Evolutionary conservation across 2,888 invertebrate species (phyloP).

Genomic region (Scaptomyza cyrtandrae): DNA sequence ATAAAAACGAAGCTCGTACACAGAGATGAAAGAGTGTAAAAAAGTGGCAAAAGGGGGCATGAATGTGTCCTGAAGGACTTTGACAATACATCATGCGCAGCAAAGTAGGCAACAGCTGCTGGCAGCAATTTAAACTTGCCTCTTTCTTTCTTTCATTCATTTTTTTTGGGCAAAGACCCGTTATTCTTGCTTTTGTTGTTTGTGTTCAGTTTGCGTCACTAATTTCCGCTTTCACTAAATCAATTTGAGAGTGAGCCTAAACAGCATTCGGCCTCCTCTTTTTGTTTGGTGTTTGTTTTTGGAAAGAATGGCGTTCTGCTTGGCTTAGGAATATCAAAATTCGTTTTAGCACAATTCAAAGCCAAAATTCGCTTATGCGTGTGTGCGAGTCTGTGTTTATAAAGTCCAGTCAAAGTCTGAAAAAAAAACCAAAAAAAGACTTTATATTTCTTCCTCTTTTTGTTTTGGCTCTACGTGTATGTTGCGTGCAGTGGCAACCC

Average conservation of each 20-base stretch:
- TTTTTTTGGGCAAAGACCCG: neutral
- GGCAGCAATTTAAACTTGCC: constrained; percentile 68
- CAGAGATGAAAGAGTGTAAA: constrained; percentile 23
- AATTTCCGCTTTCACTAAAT: constrained; percentile 79
- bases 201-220: constrained; percentile 63
- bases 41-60: neutral
- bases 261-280: constrained; percentile 44
- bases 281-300: constrained; percentile 20
- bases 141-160: constrained; percentile 11
- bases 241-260: constrained; percentile 63
- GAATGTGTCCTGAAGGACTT: constrained; percentile 27
- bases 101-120: constrained; percentile 71
- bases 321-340: constrained; percentile 63
- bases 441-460: constrained; percentile 11
- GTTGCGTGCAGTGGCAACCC: constrained; percentile 39
- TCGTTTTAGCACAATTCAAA: constrained; percentile 53
- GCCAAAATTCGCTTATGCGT: constrained; percentile 29
- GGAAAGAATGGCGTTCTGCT: constrained; percentile 60
- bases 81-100: constrained; percentile 74
- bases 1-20: constrained; percentile 13
- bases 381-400: constrained; percentile 33
- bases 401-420: constrained; percentile 26
- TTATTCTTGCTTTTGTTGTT: constrained; percentile 14
- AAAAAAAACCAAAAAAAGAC: constrained; percentile 36
- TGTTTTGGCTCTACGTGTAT: constrained; percentile 22